Evolutionary conservation across 2,113 vertebrate species (phyloP).

Genomic region (Boulengeromyrus knoepffleri): DNA sequence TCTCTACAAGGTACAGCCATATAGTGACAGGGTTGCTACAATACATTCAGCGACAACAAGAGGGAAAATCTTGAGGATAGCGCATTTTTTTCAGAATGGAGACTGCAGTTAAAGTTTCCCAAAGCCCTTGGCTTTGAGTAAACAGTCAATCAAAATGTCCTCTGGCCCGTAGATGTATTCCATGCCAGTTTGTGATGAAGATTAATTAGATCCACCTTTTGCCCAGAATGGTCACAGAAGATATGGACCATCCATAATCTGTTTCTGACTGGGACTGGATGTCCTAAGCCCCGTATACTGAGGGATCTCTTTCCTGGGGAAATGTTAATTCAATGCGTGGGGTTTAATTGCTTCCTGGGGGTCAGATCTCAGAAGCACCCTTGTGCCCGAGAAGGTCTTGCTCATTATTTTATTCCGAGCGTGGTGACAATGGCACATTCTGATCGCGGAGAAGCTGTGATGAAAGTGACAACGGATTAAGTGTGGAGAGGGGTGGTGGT

Average conservation of each 20-base stretch:
- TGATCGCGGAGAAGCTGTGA: background rate
- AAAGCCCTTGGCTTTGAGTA: background rate
- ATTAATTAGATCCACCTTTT: slow-evolving; percentile 61
- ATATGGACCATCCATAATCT: slow-evolving; percentile 57
- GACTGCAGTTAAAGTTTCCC: background rate
- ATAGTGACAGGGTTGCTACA: background rate
- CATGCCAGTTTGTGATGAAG: slow-evolving; percentile 32
- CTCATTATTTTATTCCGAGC: slow-evolving; percentile 15
- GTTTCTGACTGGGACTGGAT: slow-evolving; percentile 42
- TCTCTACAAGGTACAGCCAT: background rate
- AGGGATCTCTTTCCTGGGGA: slow-evolving; percentile 51
- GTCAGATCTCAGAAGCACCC: slow-evolving; percentile 34
- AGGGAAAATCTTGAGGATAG: background rate
- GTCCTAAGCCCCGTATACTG: slow-evolving; percentile 39
- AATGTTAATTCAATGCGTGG: slow-evolving; percentile 59
- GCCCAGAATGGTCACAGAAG: slow-evolving; percentile 49
- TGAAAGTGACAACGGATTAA: background rate
- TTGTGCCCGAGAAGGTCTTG: slow-evolving; percentile 40
- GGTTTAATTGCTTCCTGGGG: slow-evolving; percentile 55
- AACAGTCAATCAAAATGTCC: slow-evolving; percentile 6
- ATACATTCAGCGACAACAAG: background rate
- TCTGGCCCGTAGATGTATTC: background rate
- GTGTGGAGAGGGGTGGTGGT: background rate
- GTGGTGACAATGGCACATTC: background rate
- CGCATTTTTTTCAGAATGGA: background rate